A percentile compares a stretch with the other conserved stretches of the same genome.
phyloP scores from a whole-genome alignment of 2,888 invertebrate species.

The Petrophora chlorosata region DNA sequence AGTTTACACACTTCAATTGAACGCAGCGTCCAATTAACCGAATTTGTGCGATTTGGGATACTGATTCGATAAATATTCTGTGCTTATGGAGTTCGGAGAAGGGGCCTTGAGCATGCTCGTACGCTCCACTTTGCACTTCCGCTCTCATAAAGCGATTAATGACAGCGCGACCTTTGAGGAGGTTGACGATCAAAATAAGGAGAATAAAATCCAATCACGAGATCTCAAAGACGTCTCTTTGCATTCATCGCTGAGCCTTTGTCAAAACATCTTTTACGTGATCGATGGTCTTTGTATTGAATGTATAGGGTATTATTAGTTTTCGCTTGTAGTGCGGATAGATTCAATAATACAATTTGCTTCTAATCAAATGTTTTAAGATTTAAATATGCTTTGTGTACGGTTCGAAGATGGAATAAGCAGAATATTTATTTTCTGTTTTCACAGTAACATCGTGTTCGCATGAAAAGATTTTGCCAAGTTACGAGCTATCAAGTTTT shows the following conservation, averaged over 20 bases:
- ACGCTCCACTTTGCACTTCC: slow-evolving; percentile 76
- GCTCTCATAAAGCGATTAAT: slow-evolving; percentile 77
- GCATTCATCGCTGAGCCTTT: slow-evolving; percentile 35
- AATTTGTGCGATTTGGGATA: slow-evolving; percentile 10
- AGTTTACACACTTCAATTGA: not conserved
- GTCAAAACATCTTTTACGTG: slow-evolving; percentile 29
- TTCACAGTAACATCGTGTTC: slow-evolving; percentile 1
- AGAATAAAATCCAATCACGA: slow-evolving; percentile 66
- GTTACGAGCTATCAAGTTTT: slow-evolving; percentile 52
- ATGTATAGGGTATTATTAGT: slow-evolving; percentile 24
- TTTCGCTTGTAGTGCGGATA: slow-evolving; percentile 8
- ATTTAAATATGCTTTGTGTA: not conserved
- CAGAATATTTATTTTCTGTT: not conserved
- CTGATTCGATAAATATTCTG: slow-evolving; percentile 21
- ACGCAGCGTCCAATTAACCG: not conserved
- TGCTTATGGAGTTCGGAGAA: slow-evolving; percentile 18
- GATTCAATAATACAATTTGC: slow-evolving; percentile 18
- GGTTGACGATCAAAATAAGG: slow-evolving; percentile 64
- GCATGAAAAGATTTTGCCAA: slow-evolving; percentile 38
- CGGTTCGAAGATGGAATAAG: not conserved
- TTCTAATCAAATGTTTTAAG: not conserved
- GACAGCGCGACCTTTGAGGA: slow-evolving; percentile 67
- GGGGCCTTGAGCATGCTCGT: slow-evolving; percentile 63
- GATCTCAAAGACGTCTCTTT: slow-evolving; percentile 41
- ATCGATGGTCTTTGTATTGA: slow-evolving; percentile 25